Base-by-base conservation (phyloP, 1,140 invertebrate genomes). In the Campodea augens region DNA sequence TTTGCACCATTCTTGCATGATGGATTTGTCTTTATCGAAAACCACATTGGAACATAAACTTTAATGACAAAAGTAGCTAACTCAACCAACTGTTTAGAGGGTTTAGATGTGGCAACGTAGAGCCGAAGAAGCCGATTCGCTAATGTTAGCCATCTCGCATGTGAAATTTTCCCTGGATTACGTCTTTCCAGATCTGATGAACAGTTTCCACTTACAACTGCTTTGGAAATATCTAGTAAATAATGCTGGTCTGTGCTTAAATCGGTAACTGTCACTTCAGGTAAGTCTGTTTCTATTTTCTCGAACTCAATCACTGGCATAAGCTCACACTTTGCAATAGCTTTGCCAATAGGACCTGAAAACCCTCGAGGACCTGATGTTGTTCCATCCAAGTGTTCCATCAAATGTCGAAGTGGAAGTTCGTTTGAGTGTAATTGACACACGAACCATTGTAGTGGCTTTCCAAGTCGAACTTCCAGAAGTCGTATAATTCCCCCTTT, bases 341-440 rank as follows among this genome's bases (percentile, higher is more conserved):
- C 20, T 37, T 37, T 37, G 36, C 36, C 36, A 10, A 37, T 37
- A 37, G 3, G 27, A 37, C 10, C 36, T 4, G 10, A 4, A 19
- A 37, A 3, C 20, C 3, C 36, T 37, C 36, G n/a, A 18, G 36
- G 10, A 37, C 36, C 36, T 18, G 36, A 37, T 37, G 36, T 10
- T 37, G 36, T n/a, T 37, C 10, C 20, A 37, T 37, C 36, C 20
- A 37, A 19, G 10, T 37, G 20, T 4, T 37, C 36, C 36, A 37
- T 37, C 20, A 37, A 37, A 37, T 37, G 36, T n/a, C 10, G 36
- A 37, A 37, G 27, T 37, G 36, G 36, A n/a, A 37, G 3, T 37
- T 37, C 36, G 36, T 37, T 37, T 4, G n/a, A n/a, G 20, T 37
- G 10, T 18, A 37, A 15, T 32, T n/a, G n/a, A n/a, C n/a, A n/a